phyloP scores from a whole-genome alignment of 1,140 invertebrate genomes.

The Ceratina australensis region DNA sequence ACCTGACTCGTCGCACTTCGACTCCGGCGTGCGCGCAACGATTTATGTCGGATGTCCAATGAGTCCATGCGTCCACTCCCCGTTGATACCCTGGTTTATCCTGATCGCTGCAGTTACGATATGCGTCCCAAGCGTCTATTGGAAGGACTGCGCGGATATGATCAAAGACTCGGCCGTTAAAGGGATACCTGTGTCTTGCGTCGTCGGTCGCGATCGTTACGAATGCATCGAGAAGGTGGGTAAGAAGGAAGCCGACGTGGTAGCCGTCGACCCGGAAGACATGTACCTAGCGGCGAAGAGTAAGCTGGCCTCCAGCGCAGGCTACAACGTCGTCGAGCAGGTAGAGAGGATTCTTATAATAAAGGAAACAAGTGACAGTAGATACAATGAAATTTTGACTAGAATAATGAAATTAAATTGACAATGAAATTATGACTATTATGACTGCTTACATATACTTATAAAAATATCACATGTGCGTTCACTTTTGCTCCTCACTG shows the following conservation, averaged over 20 bases:
- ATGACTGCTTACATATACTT: too few relatives aligned
- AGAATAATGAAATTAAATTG: too few relatives aligned
- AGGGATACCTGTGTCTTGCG: slow-evolving; percentile 83
- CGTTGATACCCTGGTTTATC: not conserved
- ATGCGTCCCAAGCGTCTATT: slow-evolving; percentile 84
- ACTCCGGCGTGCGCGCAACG: too few relatives aligned
- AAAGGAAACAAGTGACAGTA: not conserved
- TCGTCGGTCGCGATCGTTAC: slow-evolving; percentile 85
- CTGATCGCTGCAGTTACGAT: slow-evolving; percentile 82
- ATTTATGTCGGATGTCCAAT: too few relatives aligned
- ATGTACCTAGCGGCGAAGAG: slow-evolving; percentile 89
- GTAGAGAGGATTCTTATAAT: slow-evolving; percentile 63
- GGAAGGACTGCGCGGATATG: slow-evolving; percentile 84
- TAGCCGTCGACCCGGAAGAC: slow-evolving; percentile 90
- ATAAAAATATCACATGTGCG: too few relatives aligned
- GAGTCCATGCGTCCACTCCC: not conserved
- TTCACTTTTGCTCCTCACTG: too few relatives aligned
- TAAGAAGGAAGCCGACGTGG: slow-evolving; percentile 87
- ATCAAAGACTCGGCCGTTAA: slow-evolving; percentile 82
- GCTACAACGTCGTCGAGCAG: slow-evolving; percentile 86
- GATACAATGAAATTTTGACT: too few relatives aligned
- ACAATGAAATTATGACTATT: too few relatives aligned
- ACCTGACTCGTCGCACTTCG: not conserved
- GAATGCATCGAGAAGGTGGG: slow-evolving; percentile 88
- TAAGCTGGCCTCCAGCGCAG: slow-evolving; percentile 82